These are phyloP conservation scores for Bombylius major DNA, from an alignment of 2,888 invertebrate species.

Conservation along the genomic window DNA sequence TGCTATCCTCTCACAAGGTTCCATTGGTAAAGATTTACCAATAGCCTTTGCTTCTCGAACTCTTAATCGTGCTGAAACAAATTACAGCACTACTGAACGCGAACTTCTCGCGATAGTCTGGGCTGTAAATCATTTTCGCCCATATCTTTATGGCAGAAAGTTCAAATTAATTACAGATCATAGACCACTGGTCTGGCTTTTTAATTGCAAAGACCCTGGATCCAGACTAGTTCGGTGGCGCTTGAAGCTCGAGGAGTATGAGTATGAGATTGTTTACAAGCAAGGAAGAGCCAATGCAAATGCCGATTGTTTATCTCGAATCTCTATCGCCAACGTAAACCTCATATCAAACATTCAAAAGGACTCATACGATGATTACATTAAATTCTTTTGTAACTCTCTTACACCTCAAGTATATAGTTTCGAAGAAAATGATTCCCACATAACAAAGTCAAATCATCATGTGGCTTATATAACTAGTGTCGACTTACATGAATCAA, in stretches of 20 bases:
- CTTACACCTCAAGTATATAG: no score
- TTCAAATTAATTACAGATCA: conserved; percentile 22
- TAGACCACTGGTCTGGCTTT: conserved; percentile 17
- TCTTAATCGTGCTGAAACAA: conserved; percentile 16
- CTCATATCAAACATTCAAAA: no score
- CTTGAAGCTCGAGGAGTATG: conserved; percentile 19
- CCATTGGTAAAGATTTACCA: not conserved
- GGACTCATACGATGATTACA: no score
- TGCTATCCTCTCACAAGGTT: not conserved
- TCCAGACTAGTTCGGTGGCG: conserved; percentile 19
- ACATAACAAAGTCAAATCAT: no score
- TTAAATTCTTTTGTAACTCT: no score
- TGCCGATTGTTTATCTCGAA: conserved; percentile 22
- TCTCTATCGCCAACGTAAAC: not conserved
- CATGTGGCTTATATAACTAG: no score
- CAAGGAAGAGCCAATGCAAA: conserved; percentile 17
- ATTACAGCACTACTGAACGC: conserved; percentile 15
- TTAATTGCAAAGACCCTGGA: conserved; percentile 16
- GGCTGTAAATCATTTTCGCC: conserved; percentile 18
- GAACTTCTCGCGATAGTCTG: conserved; percentile 18
- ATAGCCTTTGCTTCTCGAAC: conserved; percentile 20
- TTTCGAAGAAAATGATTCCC: no score
- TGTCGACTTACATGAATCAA: no score
- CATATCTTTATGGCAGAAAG: conserved; percentile 20
- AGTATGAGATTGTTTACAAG: conserved; percentile 19